phyloP scores from a whole-genome alignment of 2,113 vertebrate genomes.

The Anser brachyrhynchus region DNA sequence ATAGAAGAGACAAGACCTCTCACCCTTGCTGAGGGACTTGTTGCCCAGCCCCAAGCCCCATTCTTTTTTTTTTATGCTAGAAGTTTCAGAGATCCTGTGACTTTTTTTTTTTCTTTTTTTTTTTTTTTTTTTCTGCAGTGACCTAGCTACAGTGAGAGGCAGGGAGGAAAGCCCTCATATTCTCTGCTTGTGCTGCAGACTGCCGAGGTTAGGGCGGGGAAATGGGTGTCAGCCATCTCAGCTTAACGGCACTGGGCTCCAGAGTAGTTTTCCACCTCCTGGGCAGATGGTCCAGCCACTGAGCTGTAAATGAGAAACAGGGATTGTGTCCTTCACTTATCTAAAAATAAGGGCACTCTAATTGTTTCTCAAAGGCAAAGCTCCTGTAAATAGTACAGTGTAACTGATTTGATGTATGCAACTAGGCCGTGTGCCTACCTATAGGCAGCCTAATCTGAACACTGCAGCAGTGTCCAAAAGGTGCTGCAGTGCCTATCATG shows the following conservation, averaged over 20 bases:
- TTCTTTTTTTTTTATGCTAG: not conserved
- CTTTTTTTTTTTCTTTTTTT: not conserved
- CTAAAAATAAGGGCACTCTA: slow-evolving; percentile 28
- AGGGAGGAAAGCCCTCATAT: not conserved
- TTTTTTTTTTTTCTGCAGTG: not conserved
- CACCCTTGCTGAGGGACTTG: not conserved
- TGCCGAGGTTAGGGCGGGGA: not conserved
- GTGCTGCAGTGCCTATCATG: not conserved
- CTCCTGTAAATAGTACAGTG: not conserved
- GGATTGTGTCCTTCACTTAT: not conserved
- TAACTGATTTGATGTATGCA: not conserved
- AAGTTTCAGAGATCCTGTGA: not conserved
- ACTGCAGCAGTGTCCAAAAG: not conserved
- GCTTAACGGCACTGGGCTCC: not conserved
- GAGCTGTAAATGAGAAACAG: not conserved
- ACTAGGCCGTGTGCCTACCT: not conserved
- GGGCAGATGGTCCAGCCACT: slow-evolving; percentile 19
- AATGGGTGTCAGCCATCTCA: not conserved
- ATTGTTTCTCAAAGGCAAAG: slow-evolving; percentile 34
- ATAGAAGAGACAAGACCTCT: not conserved
- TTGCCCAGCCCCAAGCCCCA: not conserved
- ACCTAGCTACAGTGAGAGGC: not conserved
- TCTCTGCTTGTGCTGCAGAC: not conserved
- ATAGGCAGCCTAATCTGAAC: not conserved
- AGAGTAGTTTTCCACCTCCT: slow-evolving; percentile 22